Percentiles rank a stretch among this genome's conserved stretches.
Evolutionary conservation across 2,888 invertebrate species (phyloP).

Genomic region (Idaea dimidiata): DNA sequence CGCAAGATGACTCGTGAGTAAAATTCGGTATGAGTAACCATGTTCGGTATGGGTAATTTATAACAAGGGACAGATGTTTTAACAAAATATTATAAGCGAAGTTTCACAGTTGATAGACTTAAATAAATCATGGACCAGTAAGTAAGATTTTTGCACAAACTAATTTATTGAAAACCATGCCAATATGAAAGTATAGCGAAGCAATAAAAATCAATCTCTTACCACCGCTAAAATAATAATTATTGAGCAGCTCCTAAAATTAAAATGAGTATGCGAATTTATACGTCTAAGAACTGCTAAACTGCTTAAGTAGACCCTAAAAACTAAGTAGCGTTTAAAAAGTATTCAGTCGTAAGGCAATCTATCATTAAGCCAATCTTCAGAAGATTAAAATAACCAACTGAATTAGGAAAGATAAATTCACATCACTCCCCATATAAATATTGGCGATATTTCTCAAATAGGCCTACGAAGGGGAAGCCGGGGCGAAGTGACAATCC

Average conservation of each 20-base stretch:
- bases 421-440: slow-evolving; percentile 42
- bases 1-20: slow-evolving; percentile 59
- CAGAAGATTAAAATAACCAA: slow-evolving; percentile 23
- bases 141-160: too few relatives aligned
- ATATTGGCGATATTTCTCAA: slow-evolving; percentile 44
- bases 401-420: slow-evolving; percentile 34
- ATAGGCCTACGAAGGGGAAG: slow-evolving; percentile 41
- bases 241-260: too few relatives aligned
- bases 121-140: too few relatives aligned
- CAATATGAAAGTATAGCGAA: too few relatives aligned
- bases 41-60: slow-evolving; percentile 20
- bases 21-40: slow-evolving; percentile 51
- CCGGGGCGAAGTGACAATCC: slow-evolving; percentile 58
- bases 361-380: background rate
- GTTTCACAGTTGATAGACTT: too few relatives aligned
- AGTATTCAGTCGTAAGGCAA: background rate
- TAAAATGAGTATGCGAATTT: too few relatives aligned
- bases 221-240: too few relatives aligned
- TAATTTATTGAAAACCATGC: too few relatives aligned
- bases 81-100: background rate
- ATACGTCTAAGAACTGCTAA: too few relatives aligned
- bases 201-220: too few relatives aligned
- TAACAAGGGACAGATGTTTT: slow-evolving; percentile 13
- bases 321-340: too few relatives aligned
- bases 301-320: too few relatives aligned